Conservation (phyloP, 2,113 vertebrate genomes). For the Cinclus cinclus region DNA sequence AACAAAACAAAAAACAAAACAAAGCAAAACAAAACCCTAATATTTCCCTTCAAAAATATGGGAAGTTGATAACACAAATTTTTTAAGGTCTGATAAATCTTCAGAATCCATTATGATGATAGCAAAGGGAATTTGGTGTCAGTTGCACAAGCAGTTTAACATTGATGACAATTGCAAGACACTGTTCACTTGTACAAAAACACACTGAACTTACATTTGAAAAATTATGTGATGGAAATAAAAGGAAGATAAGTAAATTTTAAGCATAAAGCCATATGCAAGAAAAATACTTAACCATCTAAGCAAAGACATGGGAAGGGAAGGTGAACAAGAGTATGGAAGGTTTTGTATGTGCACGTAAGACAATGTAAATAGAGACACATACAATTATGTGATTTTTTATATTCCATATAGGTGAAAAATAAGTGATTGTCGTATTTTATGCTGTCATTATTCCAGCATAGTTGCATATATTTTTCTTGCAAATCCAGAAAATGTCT, state of each 20-base stretch:
- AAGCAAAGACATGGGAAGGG: not conserved
- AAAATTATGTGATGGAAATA: conserved; percentile 5
- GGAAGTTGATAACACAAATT: not conserved
- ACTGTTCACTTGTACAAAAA: not conserved
- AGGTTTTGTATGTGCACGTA: not conserved
- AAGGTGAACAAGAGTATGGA: not conserved
- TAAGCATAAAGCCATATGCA: not conserved
- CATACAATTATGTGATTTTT: not conserved
- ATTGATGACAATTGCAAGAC: not conserved
- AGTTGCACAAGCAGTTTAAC: not conserved
- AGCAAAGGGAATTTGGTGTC: not conserved
- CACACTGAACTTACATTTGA: not conserved
- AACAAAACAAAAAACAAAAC: not conserved
- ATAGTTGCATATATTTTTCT: not conserved
- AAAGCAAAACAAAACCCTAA: not conserved
- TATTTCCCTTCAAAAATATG: not conserved
- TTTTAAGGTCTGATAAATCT: not conserved
- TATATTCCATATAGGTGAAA: not conserved
- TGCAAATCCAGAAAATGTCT: not conserved
- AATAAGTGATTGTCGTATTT: not conserved
- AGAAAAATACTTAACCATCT: not conserved
- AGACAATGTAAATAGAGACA: not conserved
- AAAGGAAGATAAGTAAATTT: not conserved
- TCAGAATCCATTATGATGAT: not conserved
- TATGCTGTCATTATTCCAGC: not conserved